Base-by-base conservation (phyloP, 2,797 vertebrate genomes). In the Anolis apletophallus region DNA sequence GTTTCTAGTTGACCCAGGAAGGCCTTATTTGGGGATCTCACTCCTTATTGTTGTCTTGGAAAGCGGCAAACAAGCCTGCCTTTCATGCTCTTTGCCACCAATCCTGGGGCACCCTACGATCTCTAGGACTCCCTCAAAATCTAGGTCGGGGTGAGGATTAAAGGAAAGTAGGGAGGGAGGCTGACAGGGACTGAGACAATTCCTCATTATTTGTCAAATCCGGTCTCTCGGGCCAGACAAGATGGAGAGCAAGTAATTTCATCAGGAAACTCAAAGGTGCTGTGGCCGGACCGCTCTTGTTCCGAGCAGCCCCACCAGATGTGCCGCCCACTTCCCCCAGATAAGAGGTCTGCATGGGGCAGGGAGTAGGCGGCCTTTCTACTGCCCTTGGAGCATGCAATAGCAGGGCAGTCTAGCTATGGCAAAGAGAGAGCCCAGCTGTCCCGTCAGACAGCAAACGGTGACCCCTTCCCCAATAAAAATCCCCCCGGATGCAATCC, bases 111-210 rank as follows among this genome's bases (percentile, higher is more conserved):
- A 7, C 11, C 71, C 2, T 75, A 1, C 32, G 23, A 79, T 80
- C 84, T 85, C 88, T 52, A 0, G 21, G 72, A 87, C 82, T 80
- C 89, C 83, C 0, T 0, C 40, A 57, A 59, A 67, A 74, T 89
- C 0, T 0, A 74, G 23, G 8, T 40, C 0, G 5, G 40, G n/a
- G 19, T 2, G 78, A 6, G 72, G 87, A 76, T 77, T 89, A 68
- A 68, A 59, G 11, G 94, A 95, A 94, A 95, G 95, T 94, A 96
- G 95, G 21, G 50, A 50, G 96, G 95, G 95, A n/a, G n/a, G n/a
- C n/a, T n/a, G n/a, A n/a, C n/a, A n/a, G n/a, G 94, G 95, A 95
- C 95, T 94, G 94, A 89, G 82, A 88, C 83, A 87, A 90, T 91
- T 92, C 93, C 92, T 36, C 87, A 89, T 90, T 88, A 80, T 94